Base-by-base conservation (phyloP, 2,888 invertebrate species). In the Chalcosyrphus nemorum region DNA sequence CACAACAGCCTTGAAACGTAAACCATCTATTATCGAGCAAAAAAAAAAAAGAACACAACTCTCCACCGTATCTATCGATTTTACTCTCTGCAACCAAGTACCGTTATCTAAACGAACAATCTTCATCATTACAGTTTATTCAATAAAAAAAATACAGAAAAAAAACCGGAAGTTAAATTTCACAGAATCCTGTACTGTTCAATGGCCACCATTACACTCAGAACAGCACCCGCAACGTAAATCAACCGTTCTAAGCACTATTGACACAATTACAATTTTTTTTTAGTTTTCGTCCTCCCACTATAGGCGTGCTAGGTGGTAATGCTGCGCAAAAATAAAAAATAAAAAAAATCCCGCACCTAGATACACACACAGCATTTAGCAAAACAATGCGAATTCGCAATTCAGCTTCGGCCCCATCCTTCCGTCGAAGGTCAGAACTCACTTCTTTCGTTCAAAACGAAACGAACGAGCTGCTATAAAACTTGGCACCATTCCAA, bases 261-360 rank as follows among this genome's bases (percentile, higher is more conserved):
- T 78, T 78, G 66, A 82, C 72, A 78, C 72, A 82, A 82, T 74
- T 74, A 78, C 35, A 19, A 9, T 15, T 72, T 72, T 70, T 76
- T 70, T n/a, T n/a, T n/a, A n/a, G n/a, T n/a, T n/a, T n/a, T n/a
- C n/a, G n/a, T n/a, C n/a, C n/a, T n/a, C n/a, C 24, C 54, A 11
- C 35, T 52, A 9, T 15, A 24, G 32, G 15, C 24, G 38, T 1
- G n/a, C n/a, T 29, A 38, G 24, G 9, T 24, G 59, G 15, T 54
- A 45, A 41, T 47, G 38, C 43, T 38, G 70, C 21, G 52, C 61
- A 77, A 38, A 77, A 70, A 77, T 38, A 45, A 7, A 27, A 38
- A 32, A 45, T 17, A 19, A 38, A 32, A 45, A 15, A 19, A 15
- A 59, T 13, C 66, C 32, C 56, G 15, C 13, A 15, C 41, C 21